Evolutionary conservation across 2,888 invertebrate species (phyloP), one percentile per base, ranked within the genome.

Genomic region (Ochropleura plecta): DNA sequence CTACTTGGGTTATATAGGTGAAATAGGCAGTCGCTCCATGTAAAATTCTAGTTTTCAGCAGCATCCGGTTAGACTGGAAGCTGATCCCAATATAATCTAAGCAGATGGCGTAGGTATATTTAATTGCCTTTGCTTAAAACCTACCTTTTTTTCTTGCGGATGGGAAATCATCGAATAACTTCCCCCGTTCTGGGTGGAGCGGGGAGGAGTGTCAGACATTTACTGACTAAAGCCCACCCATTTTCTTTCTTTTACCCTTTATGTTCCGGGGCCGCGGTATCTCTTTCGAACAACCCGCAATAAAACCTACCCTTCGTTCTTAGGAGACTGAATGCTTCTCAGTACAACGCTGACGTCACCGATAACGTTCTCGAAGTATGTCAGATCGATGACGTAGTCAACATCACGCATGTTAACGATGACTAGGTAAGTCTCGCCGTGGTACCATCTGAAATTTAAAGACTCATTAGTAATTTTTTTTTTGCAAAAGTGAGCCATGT

Each of bases 381-480:
- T 93, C 78, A 96, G 84, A 79, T 95, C 93, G 12, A 95, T 86
- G 10, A 88, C 86, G 64, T 95, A 84, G 2, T 91, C 91, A 4
- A 78, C 84, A 12, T 94, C 91, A 55, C 93, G 90, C 93, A 94
- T 92, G 92, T 97, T 98, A 44, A 97, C 93, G 2, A 97, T 90
- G 5, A 97, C 96, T 10, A 97, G 53, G 81, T 93, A 95, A 40
- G 83, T 88, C 3, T 93, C 89, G 16, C 86, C 87, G 0, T 93
- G 86, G 84, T 94, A 90, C 95, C 95, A 95, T 80, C 95, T 95
- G 88, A 40, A 92, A 91, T 53, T 30, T 6, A 0, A 64, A 46
- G 10, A 30, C 30, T 8, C 14, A 4, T 10, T 20, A 14, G 10
- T 18, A 70, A 42, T n/a, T n/a, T n/a, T n/a, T 30, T 1, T 30